Conservation (phyloP, 2,888 invertebrate species). For the Poecilobothrus nobilitatus region DNA sequence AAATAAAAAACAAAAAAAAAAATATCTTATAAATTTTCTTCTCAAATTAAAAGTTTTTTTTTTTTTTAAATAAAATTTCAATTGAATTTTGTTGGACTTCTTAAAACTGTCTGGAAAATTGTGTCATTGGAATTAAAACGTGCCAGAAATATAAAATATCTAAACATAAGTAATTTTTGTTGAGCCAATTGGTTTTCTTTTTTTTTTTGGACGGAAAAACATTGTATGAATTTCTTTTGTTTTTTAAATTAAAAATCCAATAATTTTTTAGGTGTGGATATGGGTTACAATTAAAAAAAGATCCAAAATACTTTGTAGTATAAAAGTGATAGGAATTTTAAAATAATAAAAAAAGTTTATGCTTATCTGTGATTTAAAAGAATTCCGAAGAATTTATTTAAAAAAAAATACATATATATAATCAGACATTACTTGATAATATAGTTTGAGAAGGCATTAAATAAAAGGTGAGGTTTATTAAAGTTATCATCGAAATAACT, state of each 20-base stretch:
- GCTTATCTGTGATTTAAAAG: too few relatives aligned
- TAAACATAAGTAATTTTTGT: neutral
- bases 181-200: too few relatives aligned
- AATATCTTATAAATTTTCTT: neutral
- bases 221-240: neutral
- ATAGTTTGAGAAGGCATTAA: too few relatives aligned
- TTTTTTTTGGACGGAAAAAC: too few relatives aligned
- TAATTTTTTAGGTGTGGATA: neutral
- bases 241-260: neutral
- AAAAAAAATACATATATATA: too few relatives aligned
- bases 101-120: neutral
- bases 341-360: too few relatives aligned
- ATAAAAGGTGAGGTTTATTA: too few relatives aligned
- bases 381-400: too few relatives aligned
- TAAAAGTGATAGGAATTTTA: too few relatives aligned
- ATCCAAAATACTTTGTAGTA: neutral
- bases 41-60: neutral
- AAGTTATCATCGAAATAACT: too few relatives aligned
- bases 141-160: neutral
- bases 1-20: neutral
- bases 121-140: neutral
- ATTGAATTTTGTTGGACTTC: too few relatives aligned
- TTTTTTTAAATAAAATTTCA: neutral
- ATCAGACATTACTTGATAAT: too few relatives aligned
- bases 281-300: neutral